These are phyloP conservation scores for Raja brachyura DNA, from an alignment of 2,113 vertebrate species.

Conservation along the genomic window DNA sequence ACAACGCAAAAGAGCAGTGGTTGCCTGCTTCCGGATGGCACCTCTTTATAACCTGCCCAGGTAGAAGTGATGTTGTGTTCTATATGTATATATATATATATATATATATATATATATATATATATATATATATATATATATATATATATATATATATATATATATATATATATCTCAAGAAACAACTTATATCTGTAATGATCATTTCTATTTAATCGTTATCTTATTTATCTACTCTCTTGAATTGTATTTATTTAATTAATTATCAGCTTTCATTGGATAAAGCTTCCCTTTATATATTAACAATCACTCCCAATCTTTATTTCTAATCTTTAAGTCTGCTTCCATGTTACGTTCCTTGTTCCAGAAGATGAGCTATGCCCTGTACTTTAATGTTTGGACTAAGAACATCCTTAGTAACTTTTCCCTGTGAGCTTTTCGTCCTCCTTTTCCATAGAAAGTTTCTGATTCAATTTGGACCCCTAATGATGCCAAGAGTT, in stretches of 20 bases:
- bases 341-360: not conserved
- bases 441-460: not conserved
- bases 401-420: not conserved
- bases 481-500: not conserved
- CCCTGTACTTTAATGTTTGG: not conserved
- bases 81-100: conserved; percentile 54
- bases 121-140: conserved; percentile 9
- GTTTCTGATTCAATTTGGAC: not conserved
- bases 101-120: no score
- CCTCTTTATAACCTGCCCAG: conserved; percentile 94
- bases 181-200: conserved; percentile 65
- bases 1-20: conserved; percentile 92
- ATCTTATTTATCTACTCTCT: not conserved
- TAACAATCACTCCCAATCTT: not conserved
- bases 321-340: not conserved
- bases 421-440: not conserved
- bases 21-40: conserved; percentile 97
- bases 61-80: conserved; percentile 75
- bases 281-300: not conserved
- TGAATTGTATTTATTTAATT: not conserved
- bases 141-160: conserved; percentile 53
- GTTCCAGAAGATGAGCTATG: not conserved
- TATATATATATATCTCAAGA: conserved; percentile 68
- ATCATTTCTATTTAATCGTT: not conserved
- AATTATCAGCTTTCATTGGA: not conserved